Evolutionary conservation across 2,113 vertebrate species (phyloP).

Genomic region (Ovis aries): ARS-UI_Ramb_v3.0 NC_056074.1:43218501-43219000

Average conservation of each 20-base stretch:
- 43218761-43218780: neutral
- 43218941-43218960: neutral
- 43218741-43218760: accelerated
- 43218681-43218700: accelerated
- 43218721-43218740: accelerated
- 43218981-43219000: accelerated
- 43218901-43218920: neutral
- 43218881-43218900: neutral
- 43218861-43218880: neutral
- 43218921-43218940: neutral
- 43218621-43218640: too few species aligned
- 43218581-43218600: neutral
- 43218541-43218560: neutral
- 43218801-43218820: neutral
- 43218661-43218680: neutral
- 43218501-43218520: neutral
- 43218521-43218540: accelerated
- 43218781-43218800: neutral
- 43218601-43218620: accelerated
- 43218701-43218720: neutral
- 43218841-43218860: neutral
- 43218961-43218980: accelerated
- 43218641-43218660: accelerated
- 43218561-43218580: neutral
- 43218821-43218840: neutral